Conservation (phyloP, 2,888 invertebrate genomes). For the Sipha maydis region DNA sequence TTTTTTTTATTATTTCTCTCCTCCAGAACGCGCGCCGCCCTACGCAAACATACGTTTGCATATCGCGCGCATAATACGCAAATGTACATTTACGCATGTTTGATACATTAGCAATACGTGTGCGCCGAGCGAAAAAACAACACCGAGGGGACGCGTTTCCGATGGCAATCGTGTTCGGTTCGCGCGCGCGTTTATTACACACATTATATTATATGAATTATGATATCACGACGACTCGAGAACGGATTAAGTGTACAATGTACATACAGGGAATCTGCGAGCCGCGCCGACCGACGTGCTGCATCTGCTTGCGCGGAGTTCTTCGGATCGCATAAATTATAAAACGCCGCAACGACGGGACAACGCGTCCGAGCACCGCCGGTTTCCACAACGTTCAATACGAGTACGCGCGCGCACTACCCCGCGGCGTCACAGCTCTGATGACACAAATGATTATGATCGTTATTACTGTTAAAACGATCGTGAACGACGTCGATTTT, state of each 20-base stretch:
- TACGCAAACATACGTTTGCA: constrained; percentile 48
- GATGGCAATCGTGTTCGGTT: constrained; percentile 3
- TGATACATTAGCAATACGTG: neutral
- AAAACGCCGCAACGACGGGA: neutral
- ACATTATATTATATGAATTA: neutral
- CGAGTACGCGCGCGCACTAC: too few relatives aligned
- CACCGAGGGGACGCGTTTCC: constrained; percentile 8
- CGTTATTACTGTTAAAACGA: too few relatives aligned
- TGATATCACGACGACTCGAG: constrained; percentile 36
- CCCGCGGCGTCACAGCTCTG: too few relatives aligned
- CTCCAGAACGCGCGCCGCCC: neutral
- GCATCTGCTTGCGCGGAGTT: constrained; percentile 30
- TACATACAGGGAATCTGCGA: constrained; percentile 7
- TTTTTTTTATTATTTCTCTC: constrained; percentile 9
- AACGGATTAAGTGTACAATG: neutral
- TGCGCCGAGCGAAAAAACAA: constrained; percentile 1
- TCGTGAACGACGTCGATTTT: too few relatives aligned
- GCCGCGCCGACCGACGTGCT: neutral
- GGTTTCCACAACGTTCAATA: too few relatives aligned
- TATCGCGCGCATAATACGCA: neutral
- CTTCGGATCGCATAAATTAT: constrained; percentile 44
- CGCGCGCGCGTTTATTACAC: neutral
- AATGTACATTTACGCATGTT: neutral
- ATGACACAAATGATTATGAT: too few relatives aligned
- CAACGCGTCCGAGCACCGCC: too few relatives aligned